phyloP scores from a whole-genome alignment of 2,888 invertebrate genomes.

The Zaprionus obscuricornis region DNA sequence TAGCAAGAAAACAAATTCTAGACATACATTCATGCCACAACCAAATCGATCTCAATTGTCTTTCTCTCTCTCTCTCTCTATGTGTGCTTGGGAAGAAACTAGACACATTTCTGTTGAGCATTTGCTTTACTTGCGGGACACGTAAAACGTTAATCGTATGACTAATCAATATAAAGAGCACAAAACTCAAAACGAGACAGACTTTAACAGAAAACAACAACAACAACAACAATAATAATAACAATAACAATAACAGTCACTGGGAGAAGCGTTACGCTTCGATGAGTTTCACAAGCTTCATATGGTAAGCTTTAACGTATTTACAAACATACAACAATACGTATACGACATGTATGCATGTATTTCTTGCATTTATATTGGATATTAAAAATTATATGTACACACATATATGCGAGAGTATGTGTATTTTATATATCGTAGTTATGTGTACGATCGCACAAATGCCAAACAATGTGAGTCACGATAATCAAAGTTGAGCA shows the following conservation, averaged over 20 bases:
- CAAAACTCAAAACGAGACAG: not conserved
- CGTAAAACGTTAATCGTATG: conserved; percentile 44
- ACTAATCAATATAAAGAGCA: conserved; percentile 54
- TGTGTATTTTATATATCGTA: conserved; percentile 30
- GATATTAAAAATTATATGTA: conserved; percentile 25
- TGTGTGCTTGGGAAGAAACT: conserved; percentile 32
- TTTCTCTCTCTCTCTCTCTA: conserved; percentile 4
- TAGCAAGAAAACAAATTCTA: not conserved
- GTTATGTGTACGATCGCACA: conserved; percentile 59
- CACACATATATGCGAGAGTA: not conserved
- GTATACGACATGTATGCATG: conserved; percentile 48
- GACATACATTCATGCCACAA: conserved; percentile 34
- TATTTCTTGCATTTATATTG: conserved; percentile 62
- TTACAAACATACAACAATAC: no score
- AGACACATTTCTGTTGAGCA: conserved; percentile 27
- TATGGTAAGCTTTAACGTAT: conserved; percentile 13
- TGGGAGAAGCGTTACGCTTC: conserved; percentile 47
- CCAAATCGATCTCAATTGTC: conserved; percentile 13
- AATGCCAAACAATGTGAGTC: conserved; percentile 77
- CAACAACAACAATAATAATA: conserved; percentile 7
- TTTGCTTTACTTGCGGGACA: conserved; percentile 48
- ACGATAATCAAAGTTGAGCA: conserved; percentile 67
- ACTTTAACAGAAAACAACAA: not conserved
- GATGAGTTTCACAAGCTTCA: conserved; percentile 48
- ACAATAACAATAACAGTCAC: conserved; percentile 25